Evolutionary conservation across 2,797 vertebrate species (phyloP), one percentile per base, ranked within the genome.

Genomic region (Sebastes vulpes): DNA sequence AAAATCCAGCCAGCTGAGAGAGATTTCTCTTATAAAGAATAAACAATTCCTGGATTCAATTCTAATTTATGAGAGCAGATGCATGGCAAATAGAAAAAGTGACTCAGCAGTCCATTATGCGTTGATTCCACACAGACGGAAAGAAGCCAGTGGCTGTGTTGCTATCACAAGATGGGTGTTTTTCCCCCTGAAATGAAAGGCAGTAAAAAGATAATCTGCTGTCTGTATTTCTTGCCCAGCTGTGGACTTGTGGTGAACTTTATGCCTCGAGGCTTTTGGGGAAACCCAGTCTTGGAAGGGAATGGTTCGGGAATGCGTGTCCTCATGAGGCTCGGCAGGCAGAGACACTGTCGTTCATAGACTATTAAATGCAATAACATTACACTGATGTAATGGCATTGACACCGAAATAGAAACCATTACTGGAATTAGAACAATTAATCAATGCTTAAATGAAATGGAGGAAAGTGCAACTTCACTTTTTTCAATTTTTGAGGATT

Each of bases 21-120:
- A 32, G 50, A 66, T 75, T 75, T 70, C 81, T 60, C 50, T 80
- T 54, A 79, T 73, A 56, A 63, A 66, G 58, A 86, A 72, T 85
- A 81, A 86, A 87, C 69, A 69, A 63, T 81, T 61, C 74, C 65
- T 73, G 71, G 60, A 80, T 90, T 84, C 32, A 70, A 32, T 66
- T 58, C 23, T 77, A 77, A 82, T 77, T 86, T 92, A 65, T 75
- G 69, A 76, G 53, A 26, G 38, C 69, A 79, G 75, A 87, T 92
- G 72, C 65, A 78, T 86, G 90, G 78, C 90, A 88, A 92, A 87
- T 74, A 78, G 72, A 75, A 58, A 58, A n/a, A 90, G 72, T 95
- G 95, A 97, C 93, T 96, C 83, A 95, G 32, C 85, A 82, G 90
- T 84, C 56, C 92, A 90, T 89, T 92, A 91, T 95, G 92, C 71